Base-by-base conservation (phyloP, 1,140 invertebrate genomes). In the Drosophila orena region DNA sequence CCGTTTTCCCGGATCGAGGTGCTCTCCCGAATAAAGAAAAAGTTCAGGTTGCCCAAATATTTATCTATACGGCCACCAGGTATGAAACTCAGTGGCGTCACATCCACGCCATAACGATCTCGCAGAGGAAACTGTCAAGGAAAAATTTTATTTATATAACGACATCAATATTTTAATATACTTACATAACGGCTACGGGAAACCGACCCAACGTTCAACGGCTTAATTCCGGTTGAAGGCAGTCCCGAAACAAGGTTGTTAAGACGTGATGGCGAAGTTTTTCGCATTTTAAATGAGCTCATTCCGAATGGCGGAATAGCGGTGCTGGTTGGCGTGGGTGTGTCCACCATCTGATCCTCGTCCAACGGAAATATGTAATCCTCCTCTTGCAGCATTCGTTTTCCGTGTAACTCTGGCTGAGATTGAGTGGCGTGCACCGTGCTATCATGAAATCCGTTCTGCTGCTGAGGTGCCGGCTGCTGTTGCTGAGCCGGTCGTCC, bases 11-110 rank as follows among this genome's bases (percentile, higher is more conserved):
- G 93, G 68, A 99, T 96, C 34, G 96, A 97, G 1, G 97, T 98
- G 61, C 96, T 97, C 93, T 99, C 98, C 55, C 98, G 93, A 70
- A 99, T 98, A 79, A 99, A 98, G 93, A 98, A 98, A 90, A 99
- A 98, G 90, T 98, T 98, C 53, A 99, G 93, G 92, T 98, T 98
- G 58, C 98, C 98, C 59, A 99, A 93, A 91, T 98, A 98, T 68
- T 96, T 94, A 57, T 97, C 95, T 57, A 97, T 96, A 60, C 94
- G 94, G 2, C 95, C 96, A 62, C 97, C 97, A 14, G 97, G 96
- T 66, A 98, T 93, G 80, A 95, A 96, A 44, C 96, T 96, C 35
- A 98, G 93, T 0, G 97, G 96, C 1, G 97, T 98, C 72, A 98
- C 95, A 77, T 98, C 97, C 7, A 98, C 96, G 1, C 96, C 96